Conservation (phyloP, 2,113 vertebrate species). For the Lagenorhynchus albirostris region DNA sequence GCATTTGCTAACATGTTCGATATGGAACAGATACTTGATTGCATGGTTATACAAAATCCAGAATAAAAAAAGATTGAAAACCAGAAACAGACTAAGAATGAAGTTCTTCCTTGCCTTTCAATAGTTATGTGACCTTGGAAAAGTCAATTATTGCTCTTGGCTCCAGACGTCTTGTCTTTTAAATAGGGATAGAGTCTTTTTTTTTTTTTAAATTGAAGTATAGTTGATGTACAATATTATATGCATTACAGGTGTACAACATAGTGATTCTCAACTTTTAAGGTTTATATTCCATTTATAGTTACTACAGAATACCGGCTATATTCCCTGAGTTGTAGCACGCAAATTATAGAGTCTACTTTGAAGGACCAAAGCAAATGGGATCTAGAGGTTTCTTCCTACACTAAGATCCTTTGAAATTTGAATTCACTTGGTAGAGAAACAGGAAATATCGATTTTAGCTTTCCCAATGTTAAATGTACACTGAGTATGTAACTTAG, state of each 20-base stretch:
- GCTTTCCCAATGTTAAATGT: not conserved
- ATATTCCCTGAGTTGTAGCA: not conserved
- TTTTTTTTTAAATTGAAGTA: not conserved
- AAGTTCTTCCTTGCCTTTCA: not conserved
- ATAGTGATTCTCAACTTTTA: not conserved
- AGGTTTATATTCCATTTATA: not conserved
- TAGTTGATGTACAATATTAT: not conserved
- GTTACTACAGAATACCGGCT: not conserved
- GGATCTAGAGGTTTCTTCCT: not conserved
- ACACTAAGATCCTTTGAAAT: not conserved
- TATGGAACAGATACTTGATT: not conserved
- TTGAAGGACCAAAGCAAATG: not conserved
- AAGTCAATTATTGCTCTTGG: not conserved
- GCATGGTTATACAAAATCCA: not conserved
- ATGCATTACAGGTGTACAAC: not conserved
- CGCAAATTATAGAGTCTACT: not conserved
- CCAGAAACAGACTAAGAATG: not conserved
- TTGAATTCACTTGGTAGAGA: not conserved
- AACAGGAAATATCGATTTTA: slow-evolving; percentile 15
- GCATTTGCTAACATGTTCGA: not conserved
- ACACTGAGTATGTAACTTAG: not conserved
- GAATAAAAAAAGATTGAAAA: not conserved
- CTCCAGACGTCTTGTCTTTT: not conserved
- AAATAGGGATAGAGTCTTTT: not conserved
- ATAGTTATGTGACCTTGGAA: not conserved